Base-by-base conservation (phyloP, 2,888 invertebrate genomes). In the Lathronympha strigana region DNA sequence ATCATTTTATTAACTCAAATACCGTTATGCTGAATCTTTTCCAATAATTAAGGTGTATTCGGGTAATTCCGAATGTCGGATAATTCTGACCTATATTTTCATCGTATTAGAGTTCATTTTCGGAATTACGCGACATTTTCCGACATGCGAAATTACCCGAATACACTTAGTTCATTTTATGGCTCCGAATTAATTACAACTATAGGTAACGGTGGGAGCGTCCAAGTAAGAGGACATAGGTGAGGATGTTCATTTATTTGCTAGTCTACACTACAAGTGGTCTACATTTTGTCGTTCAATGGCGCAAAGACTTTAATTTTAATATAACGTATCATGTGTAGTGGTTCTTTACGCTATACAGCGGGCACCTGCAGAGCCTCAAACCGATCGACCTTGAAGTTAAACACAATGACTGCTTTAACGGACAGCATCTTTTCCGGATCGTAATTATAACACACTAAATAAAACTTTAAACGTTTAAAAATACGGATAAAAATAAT, bases 321-420 rank as follows among this genome's bases (percentile, higher is more conserved):
- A 60, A 47, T 31, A 21, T 58, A 58, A 31, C 25, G 50, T 58
- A 15, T 63, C 36, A 50, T 51, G 33, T 58, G 50, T 40, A 45
- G 25, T 28, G 45, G 45, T 9, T 38, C 38, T 38, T 50, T 64
- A 45, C 33, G 58, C 15, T 40, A 40, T 49, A 40, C 33, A 38
- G 19, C 61, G 64, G 72, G 77, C 82, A 84, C 84, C 85, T 84
- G 83, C 82, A 81, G 82, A 83, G 83, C 83, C 84, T 83, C 84
- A 81, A 82, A 75, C 73, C 69, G 70, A 73, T 72, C 76, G 88
- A 83, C 89, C 90, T 90, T 89, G 84, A 69, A 71, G 73, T 71
- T 78, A 72, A 78, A 79, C 78, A 78, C 79, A 79, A 83, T 78
- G 83, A 77, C 80, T 78, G 81, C 81, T 82, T 79, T 77, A 81